Evolutionary conservation across 2,113 vertebrate genomes (phyloP).

Genomic region (Colaptes auratus): DNA sequence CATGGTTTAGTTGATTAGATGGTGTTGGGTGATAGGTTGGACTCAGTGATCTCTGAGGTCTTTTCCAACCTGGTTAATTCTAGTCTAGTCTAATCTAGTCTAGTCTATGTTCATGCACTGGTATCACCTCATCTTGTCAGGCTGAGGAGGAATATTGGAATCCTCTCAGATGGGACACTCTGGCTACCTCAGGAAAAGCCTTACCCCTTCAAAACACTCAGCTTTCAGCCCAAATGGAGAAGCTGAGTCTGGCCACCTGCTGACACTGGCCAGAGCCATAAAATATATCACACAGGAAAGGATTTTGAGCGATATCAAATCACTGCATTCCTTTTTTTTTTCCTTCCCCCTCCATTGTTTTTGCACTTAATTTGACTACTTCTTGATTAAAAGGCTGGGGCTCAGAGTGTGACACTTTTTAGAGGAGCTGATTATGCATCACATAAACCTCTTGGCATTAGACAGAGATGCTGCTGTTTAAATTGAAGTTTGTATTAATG

Average conservation of each 20-base stretch:
- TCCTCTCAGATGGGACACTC: neutral
- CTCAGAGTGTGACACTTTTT: conserved; percentile 23
- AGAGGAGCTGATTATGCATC: conserved; percentile 43
- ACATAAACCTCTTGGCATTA: conserved; percentile 57
- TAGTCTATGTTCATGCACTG: neutral
- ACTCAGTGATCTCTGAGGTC: no score
- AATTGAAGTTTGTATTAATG: conserved; percentile 57
- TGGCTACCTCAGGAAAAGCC: neutral
- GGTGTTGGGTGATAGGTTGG: no score
- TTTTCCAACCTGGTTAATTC: no score
- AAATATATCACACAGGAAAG: neutral
- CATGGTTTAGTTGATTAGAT: no score
- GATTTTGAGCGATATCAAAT: neutral
- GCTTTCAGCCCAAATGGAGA: neutral
- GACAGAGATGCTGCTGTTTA: conserved; percentile 38
- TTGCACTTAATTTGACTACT: conserved; percentile 20
- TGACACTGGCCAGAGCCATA: neutral
- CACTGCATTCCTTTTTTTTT: neutral
- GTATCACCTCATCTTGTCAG: neutral
- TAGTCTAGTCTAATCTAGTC: no score
- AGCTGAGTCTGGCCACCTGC: neutral
- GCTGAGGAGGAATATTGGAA: neutral
- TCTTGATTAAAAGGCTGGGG: conserved; percentile 37
- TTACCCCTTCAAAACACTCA: neutral
- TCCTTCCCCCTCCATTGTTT: neutral